A percentile compares a stretch with the other conserved stretches of the same genome.
Evolutionary conservation across 37 sponge, comb jelly and placozoan genomes (phyloP).

Genomic region (Eunapius fragilis): DNA sequence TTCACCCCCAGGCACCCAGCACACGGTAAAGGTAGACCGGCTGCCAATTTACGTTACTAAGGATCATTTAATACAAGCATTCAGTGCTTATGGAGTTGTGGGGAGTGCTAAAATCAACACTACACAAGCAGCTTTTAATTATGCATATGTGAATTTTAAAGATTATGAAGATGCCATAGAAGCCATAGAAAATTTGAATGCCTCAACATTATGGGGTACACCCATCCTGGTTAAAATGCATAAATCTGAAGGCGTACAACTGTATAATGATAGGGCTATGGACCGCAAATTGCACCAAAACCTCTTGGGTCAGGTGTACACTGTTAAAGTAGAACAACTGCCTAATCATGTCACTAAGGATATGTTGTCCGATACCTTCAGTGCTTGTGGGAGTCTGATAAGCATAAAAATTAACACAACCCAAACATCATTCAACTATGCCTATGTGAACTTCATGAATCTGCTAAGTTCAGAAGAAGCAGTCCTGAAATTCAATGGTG

Average conservation of each 20-base stretch:
- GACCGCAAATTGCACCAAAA: neutral
- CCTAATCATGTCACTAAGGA: neutral
- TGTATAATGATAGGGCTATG: neutral
- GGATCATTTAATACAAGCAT: neutral
- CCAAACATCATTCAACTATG: neutral
- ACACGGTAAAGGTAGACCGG: neutral
- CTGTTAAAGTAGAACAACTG: neutral
- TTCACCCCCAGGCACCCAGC: neutral
- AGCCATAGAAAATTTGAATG: neutral
- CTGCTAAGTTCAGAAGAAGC: neutral
- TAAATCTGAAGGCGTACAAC: neutral
- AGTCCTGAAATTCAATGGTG: neutral
- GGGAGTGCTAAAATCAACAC: neutral
- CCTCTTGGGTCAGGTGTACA: neutral
- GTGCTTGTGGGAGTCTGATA: neutral
- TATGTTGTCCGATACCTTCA: neutral
- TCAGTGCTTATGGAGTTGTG: neutral
- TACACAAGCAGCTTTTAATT: neutral
- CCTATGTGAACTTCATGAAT: neutral
- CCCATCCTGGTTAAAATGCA: neutral
- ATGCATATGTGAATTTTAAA: slow-evolving; percentile 18
- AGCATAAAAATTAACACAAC: neutral
- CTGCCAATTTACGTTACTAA: neutral
- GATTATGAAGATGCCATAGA: neutral
- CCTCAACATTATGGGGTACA: neutral